Percentiles rank a stretch among this genome's conserved stretches.
phyloP scores from a whole-genome alignment of 2,113 vertebrate genomes.

The Dasyornis broadbenti region DNA sequence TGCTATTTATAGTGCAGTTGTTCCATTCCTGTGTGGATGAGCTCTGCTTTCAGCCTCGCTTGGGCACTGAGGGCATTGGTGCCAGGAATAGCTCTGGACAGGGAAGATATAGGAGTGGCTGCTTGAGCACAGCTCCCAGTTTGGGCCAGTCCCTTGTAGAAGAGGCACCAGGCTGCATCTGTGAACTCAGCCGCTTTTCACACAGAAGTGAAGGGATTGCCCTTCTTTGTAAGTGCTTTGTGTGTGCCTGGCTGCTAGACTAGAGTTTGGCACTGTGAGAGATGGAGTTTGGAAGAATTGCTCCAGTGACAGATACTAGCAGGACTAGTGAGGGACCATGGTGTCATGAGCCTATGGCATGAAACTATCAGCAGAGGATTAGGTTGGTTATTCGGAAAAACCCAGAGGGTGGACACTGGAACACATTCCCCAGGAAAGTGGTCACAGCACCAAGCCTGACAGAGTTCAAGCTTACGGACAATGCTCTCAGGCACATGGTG shows the following conservation, averaged over 20 bases:
- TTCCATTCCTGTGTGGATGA: background rate
- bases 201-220: accelerated
- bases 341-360: background rate
- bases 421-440: background rate
- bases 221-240: background rate
- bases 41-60: conserved; percentile 33
- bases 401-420: background rate
- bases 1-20: conserved; percentile 57
- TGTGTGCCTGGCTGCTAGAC: background rate
- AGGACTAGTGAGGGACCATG: background rate
- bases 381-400: background rate
- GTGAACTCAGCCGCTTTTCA: background rate
- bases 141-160: background rate
- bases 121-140: background rate
- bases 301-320: background rate
- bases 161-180: background rate
- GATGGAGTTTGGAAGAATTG: background rate
- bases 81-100: conserved; percentile 56
- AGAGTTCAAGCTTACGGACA: background rate
- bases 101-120: background rate
- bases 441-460: background rate
- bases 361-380: background rate
- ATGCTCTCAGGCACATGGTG: background rate
- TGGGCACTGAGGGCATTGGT: background rate
- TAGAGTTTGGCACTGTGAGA: background rate